Percentiles rank a stretch among this genome's conserved stretches.
These are phyloP conservation scores for Macrosiphum euphorbiae DNA, from an alignment of 2,888 invertebrate species.

Conservation along the genomic window DNA sequence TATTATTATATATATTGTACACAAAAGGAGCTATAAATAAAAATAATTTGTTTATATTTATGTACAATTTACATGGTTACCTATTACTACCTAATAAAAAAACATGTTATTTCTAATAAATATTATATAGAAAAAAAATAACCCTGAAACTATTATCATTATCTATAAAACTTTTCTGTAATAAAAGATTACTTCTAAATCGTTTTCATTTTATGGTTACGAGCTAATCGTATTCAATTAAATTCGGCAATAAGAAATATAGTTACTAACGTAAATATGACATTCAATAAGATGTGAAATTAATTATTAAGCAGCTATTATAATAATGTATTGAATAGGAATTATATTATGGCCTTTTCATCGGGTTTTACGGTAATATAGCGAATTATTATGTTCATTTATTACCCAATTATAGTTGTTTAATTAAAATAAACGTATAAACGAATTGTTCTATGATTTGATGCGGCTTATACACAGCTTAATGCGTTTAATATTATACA, in stretches of 20 bases:
- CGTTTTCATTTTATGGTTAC: background rate
- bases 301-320: background rate
- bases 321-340: background rate
- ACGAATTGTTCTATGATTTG: slow-evolving; percentile 1
- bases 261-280: background rate
- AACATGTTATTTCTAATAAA: background rate
- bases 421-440: background rate
- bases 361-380: background rate
- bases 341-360: background rate
- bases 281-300: background rate
- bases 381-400: background rate
- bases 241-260: background rate
- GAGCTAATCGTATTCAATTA: background rate
- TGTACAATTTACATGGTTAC: background rate
- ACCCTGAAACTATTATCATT: too few species aligned
- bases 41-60: background rate
- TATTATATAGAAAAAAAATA: too few species aligned
- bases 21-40: background rate
- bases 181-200: background rate
- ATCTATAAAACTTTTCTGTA: background rate
- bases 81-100: background rate
- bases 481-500: background rate
- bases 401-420: background rate
- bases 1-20: background rate
- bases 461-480: background rate